phyloP scores from a whole-genome alignment of 2,113 vertebrate genomes.

The Brachyistius frenatus region DNA sequence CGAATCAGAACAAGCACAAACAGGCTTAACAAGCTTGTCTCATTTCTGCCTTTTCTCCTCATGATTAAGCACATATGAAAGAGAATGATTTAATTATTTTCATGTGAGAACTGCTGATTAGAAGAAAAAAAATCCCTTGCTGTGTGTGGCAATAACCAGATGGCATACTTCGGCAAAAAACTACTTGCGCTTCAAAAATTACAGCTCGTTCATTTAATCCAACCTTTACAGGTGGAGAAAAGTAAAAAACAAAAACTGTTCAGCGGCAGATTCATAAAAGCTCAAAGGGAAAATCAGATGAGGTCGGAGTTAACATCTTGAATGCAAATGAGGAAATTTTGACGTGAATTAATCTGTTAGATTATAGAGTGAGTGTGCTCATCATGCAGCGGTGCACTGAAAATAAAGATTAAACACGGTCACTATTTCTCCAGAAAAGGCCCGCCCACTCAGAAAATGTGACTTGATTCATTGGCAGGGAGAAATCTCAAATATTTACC shows the following conservation, averaged over 20 bases:
- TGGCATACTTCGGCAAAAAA: slow-evolving; percentile 21
- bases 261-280: slow-evolving; percentile 42
- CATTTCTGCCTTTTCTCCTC: slow-evolving; percentile 32
- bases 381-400: slow-evolving; percentile 32
- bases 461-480: slow-evolving; percentile 27
- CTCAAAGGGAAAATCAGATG: slow-evolving; percentile 44
- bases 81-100: slow-evolving; percentile 51
- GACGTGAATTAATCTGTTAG: slow-evolving; percentile 44
- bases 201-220: slow-evolving; percentile 37
- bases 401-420: slow-evolving; percentile 53
- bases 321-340: slow-evolving; percentile 61
- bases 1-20: too few relatives aligned
- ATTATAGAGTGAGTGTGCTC: slow-evolving; percentile 35
- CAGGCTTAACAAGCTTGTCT: slow-evolving; percentile 27
- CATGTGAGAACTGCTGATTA: slow-evolving; percentile 26
- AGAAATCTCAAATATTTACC: slow-evolving; percentile 57
- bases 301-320: slow-evolving; percentile 33
- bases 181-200: slow-evolving; percentile 14
- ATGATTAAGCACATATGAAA: slow-evolving; percentile 40
- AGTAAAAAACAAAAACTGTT: slow-evolving; percentile 7
- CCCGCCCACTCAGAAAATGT: slow-evolving; percentile 38
- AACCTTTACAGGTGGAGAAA: neutral
- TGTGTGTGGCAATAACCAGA: slow-evolving; percentile 2
- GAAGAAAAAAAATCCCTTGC: slow-evolving; percentile 31
- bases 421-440: slow-evolving; percentile 11